phyloP scores from a whole-genome alignment of 1,140 invertebrate species.

The Drosophila sturtevanti region DNA sequence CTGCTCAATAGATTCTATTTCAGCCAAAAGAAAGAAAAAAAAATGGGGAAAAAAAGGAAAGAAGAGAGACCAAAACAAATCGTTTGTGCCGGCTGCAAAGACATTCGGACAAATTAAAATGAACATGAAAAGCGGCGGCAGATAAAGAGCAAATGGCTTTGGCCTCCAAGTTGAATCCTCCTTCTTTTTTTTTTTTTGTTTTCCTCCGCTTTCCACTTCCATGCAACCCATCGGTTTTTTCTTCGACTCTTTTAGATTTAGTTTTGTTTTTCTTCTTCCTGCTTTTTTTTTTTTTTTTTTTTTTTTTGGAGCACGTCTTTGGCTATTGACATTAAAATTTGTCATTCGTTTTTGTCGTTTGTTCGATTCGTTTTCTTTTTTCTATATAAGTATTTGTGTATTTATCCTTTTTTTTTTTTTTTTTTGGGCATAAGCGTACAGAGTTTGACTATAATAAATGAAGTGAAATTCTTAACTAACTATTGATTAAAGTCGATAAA shows the following conservation, averaged over 20 bases:
- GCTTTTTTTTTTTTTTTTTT: not conserved
- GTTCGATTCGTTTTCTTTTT: slow-evolving; percentile 26
- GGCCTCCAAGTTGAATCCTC: not conserved
- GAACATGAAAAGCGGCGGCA: slow-evolving; percentile 74
- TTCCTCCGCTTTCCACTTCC: not conserved
- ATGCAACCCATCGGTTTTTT: not conserved
- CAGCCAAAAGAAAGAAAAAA: not conserved
- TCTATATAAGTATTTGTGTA: slow-evolving; percentile 36
- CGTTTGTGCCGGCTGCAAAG: slow-evolving; percentile 70
- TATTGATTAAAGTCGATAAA: not conserved
- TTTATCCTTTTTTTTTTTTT: not conserved
- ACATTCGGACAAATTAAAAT: slow-evolving; percentile 79
- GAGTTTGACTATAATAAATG: not conserved
- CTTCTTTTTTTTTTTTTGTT: not conserved
- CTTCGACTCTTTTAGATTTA: not conserved
- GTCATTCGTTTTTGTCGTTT: slow-evolving; percentile 55
- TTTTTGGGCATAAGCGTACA: not conserved
- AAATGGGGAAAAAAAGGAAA: slow-evolving; percentile 43
- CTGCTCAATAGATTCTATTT: slow-evolving; percentile 11
- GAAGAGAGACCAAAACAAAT: slow-evolving; percentile 66
- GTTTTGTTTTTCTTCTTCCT: not conserved
- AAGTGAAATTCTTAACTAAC: not conserved
- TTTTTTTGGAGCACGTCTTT: slow-evolving; percentile 52
- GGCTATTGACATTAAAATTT: slow-evolving; percentile 79
- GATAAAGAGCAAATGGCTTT: slow-evolving; percentile 52